Evolutionary conservation across 2,113 vertebrate species (phyloP), one percentile per base, ranked within the genome.

Genomic region (Stercorarius parasiticus): DNA sequence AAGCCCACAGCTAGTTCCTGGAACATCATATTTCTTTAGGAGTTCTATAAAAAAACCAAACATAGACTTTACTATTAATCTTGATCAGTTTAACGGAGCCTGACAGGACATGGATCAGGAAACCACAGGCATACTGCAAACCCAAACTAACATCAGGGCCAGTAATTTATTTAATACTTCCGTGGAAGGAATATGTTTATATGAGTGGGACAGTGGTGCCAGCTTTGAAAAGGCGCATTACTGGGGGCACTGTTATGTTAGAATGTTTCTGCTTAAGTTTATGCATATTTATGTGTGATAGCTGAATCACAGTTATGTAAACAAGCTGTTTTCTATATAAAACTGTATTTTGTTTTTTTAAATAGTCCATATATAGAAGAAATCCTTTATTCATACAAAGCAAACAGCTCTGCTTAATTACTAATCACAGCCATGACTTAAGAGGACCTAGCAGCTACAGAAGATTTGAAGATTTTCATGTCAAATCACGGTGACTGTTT

Each of bases 401-500:
- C 52, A 92, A 97, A 67, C 23, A 84, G 52, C 30, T n/a, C 79
- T 71, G 82, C 50, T 65, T 93, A 77, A 96, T 95, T 95, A 86
- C 83, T 78, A 90, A 72, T 49, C 91, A 74, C n/a, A 91, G 73
- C 47, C 71, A 62, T 25, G n/a, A 93, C 71, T 94, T 83, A 80
- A 73, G 58, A 85, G 69, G 65, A 70, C 13, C 62, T 83, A 76
- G 85, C 55, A 85, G 69, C 59, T 90, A 62, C 49, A 78, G 86
- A 73, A 74, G 77, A 76, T 19, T 18, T 81, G 69, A 80, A 86
- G 64, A 93, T 88, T 95, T 94, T 86, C 36, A 26, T 50, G 42
- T 72, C 95, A 95, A 90, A 96, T 93, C 83, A 94, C 83, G 83
- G 86, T 90, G 88, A 89, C 86, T 88, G 56, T 91, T 97, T 94